Evolutionary conservation across 2,888 invertebrate genomes (phyloP), one percentile per base, ranked within the genome.

Genomic region (Agrypnus murinus): DNA sequence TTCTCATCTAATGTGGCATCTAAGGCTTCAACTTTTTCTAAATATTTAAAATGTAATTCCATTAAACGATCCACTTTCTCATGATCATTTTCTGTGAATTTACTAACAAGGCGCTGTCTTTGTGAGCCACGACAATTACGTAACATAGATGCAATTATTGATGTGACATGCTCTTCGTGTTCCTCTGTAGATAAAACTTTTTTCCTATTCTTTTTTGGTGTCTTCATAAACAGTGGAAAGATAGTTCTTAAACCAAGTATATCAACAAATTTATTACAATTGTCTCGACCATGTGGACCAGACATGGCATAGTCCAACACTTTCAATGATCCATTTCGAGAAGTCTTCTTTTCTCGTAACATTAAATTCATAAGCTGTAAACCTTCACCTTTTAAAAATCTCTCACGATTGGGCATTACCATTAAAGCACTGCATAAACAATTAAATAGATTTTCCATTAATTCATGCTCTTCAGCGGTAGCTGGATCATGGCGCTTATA

Each of bases 171-270:
- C 86, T 99, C 96, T 89, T 98, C 98, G 79, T 97, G 95, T 82
- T 97, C 96, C 81, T 96, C 95, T 0, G 93, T 89, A 5, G 94
- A 93, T 8, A 96, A 86, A 53, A 95, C 88, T 78, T 93, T 91
- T 81, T 93, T 93, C 71, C 93, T 88, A 79, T 91, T 91, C 79
- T 93, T 92, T 80, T 95, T 95, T 0, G 99, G 99, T 0, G 99
- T 99, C 87, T 98, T 97, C 99, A 99, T 99, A 83, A 99, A 99
- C 0, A 99, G 87, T 0, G 99, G 99, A 86, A 99, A 99, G 71
- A 99, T 94, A 4, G 98, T 98, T 50, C 99, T 89, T 10, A 99
- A 88, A 0, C 99, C 98, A 19, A 99, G 89, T 80, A 99, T 99
- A 82, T 99, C 99, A 0, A 99, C 97, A 85, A 99, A 97, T 86